Percentiles rank a stretch among this genome's conserved stretches.
Evolutionary conservation across 2,888 invertebrate species (phyloP).

Genomic region (Tipula helvola): DNA sequence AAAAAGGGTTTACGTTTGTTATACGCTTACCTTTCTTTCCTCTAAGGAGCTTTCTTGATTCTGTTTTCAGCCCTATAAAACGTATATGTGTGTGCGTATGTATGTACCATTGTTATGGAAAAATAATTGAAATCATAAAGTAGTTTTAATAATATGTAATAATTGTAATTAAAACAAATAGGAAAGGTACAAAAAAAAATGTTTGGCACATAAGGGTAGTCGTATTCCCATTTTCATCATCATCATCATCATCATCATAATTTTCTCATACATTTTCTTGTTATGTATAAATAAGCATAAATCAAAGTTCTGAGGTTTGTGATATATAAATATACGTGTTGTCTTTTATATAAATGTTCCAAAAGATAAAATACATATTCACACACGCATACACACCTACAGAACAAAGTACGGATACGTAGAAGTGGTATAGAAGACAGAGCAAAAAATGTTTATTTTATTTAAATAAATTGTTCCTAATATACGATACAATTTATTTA

Average conservation of each 20-base stretch:
- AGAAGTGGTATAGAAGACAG: neutral
- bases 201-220: neutral
- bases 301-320: neutral
- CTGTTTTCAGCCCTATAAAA: neutral
- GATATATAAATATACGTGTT: neutral
- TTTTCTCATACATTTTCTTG: neutral
- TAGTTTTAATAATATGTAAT: neutral
- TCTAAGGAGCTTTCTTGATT: neutral
- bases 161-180: neutral
- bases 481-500: slow-evolving; percentile 4
- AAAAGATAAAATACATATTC: neutral
- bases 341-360: neutral
- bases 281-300: neutral
- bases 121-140: neutral
- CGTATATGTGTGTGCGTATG: neutral
- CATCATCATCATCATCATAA: neutral
- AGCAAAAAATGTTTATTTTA: neutral
- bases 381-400: neutral
- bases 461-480: neutral
- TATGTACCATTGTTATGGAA: neutral
- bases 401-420: neutral
- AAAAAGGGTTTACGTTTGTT: neutral
- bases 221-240: neutral
- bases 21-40: neutral
- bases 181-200: neutral